Conservation (phyloP, 2,888 invertebrate genomes). For the Podabrus alpinus region DNA sequence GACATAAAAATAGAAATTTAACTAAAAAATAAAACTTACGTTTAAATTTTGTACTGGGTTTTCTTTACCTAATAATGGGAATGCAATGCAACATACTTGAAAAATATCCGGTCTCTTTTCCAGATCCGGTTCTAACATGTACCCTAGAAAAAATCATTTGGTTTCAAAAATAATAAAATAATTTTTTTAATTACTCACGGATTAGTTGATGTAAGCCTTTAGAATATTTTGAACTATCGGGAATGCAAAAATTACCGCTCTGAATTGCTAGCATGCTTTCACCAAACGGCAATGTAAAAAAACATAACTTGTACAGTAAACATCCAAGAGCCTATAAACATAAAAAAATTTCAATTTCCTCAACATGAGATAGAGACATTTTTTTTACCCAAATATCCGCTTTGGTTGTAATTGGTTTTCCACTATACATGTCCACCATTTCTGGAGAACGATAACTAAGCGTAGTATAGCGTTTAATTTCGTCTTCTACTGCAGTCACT, state of each 20-base stretch:
- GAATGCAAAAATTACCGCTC: slow-evolving; percentile 84
- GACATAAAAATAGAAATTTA: background rate
- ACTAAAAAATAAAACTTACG: slow-evolving; percentile 56
- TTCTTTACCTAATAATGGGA: slow-evolving; percentile 70
- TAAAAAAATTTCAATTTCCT: background rate
- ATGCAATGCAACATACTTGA: slow-evolving; percentile 78
- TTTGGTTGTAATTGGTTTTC: slow-evolving; percentile 82
- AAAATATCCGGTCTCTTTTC: slow-evolving; percentile 85
- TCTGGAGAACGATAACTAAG: slow-evolving; percentile 88
- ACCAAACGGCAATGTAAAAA: slow-evolving; percentile 86
- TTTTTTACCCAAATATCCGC: slow-evolving; percentile 81
- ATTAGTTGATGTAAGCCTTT: slow-evolving; percentile 73
- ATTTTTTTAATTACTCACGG: slow-evolving; percentile 59
- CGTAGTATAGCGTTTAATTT: slow-evolving; percentile 87
- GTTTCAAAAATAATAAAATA: background rate
- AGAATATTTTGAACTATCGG: slow-evolving; percentile 77
- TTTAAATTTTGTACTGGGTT: slow-evolving; percentile 82
- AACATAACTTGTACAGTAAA: slow-evolving; percentile 86
- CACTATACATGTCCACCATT: slow-evolving; percentile 90
- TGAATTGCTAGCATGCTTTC: slow-evolving; percentile 93
- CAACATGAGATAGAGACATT: slow-evolving; percentile 1
- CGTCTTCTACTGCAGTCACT: slow-evolving; percentile 75
- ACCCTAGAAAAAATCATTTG: slow-evolving; percentile 58
- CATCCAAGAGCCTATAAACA: slow-evolving; percentile 77
- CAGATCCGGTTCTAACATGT: slow-evolving; percentile 83